Conservation (phyloP, 2,797 vertebrate genomes). For the Sebastes goodei region DNA sequence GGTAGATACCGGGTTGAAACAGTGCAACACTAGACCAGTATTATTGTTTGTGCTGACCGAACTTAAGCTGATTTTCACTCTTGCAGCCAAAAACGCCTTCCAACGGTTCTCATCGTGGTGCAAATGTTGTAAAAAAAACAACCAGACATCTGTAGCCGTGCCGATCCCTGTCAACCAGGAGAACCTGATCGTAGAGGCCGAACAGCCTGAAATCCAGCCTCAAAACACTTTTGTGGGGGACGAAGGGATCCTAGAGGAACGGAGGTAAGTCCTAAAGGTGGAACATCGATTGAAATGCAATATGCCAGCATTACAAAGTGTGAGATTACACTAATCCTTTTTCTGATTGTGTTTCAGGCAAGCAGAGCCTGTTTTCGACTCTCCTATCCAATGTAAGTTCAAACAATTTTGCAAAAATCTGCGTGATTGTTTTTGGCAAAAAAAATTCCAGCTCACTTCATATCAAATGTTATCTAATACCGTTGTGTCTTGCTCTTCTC, state of each 20-base stretch:
- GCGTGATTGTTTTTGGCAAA: background rate
- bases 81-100: constrained; percentile 29
- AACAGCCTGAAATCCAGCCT: background rate
- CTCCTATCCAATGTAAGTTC: constrained; percentile 22
- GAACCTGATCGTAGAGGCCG: background rate
- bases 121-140: constrained; percentile 38
- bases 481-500: background rate
- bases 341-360: constrained; percentile 20
- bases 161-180: background rate
- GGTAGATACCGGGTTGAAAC: constrained; percentile 9
- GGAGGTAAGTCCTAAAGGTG: constrained; percentile 2
- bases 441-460: background rate
- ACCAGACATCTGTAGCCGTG: fast-evolving
- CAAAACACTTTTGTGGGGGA: constrained; percentile 51
- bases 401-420: background rate
- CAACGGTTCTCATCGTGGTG: background rate
- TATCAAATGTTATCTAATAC: background rate
- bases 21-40: background rate
- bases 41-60: background rate
- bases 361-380: background rate
- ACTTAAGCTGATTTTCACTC: background rate
- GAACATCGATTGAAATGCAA: background rate
- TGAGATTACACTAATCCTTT: background rate
- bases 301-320: background rate
- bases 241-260: background rate